Percentiles rank a stretch among this genome's conserved stretches.
Conservation (phyloP, 2,113 vertebrate genomes). For the Agelaius phoeniceus region DNA sequence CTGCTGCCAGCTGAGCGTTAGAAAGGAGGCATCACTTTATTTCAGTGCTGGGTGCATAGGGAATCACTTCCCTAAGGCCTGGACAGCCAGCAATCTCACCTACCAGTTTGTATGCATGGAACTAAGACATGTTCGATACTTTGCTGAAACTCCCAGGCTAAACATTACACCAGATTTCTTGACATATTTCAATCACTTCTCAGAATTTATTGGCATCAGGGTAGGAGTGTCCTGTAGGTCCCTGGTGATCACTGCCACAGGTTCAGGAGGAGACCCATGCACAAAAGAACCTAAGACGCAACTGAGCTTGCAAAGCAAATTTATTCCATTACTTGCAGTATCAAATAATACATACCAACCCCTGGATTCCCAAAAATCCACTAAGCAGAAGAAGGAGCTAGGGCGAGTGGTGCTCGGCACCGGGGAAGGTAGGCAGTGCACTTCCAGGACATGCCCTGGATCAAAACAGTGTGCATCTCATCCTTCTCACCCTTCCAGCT, state of each 20-base stretch:
- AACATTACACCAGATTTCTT: too few relatives aligned
- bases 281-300: too few relatives aligned
- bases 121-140: not conserved
- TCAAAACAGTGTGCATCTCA: too few relatives aligned
- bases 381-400: not conserved
- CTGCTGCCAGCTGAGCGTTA: not conserved
- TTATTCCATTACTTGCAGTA: too few relatives aligned
- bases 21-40: not conserved
- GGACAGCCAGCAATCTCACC: not conserved
- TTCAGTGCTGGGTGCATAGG: fast-evolving
- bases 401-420: not conserved
- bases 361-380: not conserved
- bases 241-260: not conserved
- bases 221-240: too few relatives aligned
- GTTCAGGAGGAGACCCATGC: not conserved
- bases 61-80: not conserved
- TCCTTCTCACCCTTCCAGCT: too few relatives aligned
- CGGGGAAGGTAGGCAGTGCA: not conserved
- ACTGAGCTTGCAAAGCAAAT: too few relatives aligned
- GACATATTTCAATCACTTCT: not conserved
- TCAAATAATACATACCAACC: too few relatives aligned
- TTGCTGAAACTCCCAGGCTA: too few relatives aligned
- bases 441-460: not conserved
- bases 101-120: not conserved
- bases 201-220: too few relatives aligned